These are phyloP conservation scores for Psilopogon haemacephalus DNA, from an alignment of 2,113 vertebrate species.

Conservation along the genomic window DNA sequence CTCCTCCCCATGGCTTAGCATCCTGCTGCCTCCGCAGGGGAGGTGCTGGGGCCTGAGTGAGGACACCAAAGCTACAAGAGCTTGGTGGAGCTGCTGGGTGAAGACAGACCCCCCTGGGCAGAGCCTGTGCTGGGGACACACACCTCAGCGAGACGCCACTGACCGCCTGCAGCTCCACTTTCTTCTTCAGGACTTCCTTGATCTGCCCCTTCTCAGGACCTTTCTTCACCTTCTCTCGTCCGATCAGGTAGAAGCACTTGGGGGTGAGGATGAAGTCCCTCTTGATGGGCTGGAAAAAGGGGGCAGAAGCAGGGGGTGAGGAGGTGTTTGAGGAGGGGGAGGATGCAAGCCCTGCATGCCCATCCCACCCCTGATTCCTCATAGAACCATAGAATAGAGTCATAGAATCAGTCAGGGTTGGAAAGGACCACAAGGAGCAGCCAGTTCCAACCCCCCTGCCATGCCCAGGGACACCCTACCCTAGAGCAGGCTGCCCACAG, in stretches of 20 bases:
- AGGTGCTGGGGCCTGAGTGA: background rate
- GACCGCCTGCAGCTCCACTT: slow-evolving; percentile 86
- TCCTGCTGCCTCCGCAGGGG: background rate
- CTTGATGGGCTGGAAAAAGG: slow-evolving; percentile 85
- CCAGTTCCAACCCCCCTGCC: too few relatives aligned
- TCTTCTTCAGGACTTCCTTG: slow-evolving; percentile 93
- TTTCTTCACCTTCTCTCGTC: slow-evolving; percentile 94
- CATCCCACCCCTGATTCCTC: background rate
- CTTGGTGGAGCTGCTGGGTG: background rate
- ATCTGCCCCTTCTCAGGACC: slow-evolving; percentile 95
- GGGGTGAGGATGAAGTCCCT: slow-evolving; percentile 93
- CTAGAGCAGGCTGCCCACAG: too few relatives aligned
- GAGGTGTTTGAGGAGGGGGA: rapidly evolving
- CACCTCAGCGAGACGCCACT: slow-evolving; percentile 85
- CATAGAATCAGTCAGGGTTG: too few relatives aligned
- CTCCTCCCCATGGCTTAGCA: background rate
- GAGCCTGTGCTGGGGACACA: background rate
- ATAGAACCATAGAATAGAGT: too few relatives aligned
- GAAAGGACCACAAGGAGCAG: too few relatives aligned
- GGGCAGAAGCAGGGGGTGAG: background rate
- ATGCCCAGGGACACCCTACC: too few relatives aligned
- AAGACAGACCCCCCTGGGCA: rapidly evolving
- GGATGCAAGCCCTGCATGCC: rapidly evolving
- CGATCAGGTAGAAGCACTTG: slow-evolving; percentile 92
- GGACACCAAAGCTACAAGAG: background rate